Percentiles rank a stretch among this genome's conserved stretches.
Conservation (phyloP, 2,797 vertebrate species). For the Coracias cyanogaster region DNA sequence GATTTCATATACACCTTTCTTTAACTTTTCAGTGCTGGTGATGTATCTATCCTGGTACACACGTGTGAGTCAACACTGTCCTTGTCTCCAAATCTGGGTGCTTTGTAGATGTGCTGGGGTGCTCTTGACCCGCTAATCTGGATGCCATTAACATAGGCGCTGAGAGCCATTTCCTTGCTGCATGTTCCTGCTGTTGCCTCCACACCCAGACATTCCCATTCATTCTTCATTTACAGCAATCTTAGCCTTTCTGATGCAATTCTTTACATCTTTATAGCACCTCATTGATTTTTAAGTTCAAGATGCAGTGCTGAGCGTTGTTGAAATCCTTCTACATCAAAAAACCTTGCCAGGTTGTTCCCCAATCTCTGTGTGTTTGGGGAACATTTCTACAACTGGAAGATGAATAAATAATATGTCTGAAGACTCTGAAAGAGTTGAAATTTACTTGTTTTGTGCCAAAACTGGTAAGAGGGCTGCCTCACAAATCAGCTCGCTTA, state of each 20-base stretch:
- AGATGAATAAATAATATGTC: neutral
- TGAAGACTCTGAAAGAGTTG: neutral
- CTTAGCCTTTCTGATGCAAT: neutral
- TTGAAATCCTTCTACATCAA: neutral
- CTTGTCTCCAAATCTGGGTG: accelerated
- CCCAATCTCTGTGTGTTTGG: neutral
- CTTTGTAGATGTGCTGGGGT: neutral
- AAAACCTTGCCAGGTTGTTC: neutral
- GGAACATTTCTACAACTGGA: neutral
- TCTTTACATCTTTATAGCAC: neutral
- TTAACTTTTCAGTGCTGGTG: neutral
- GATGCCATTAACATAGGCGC: neutral
- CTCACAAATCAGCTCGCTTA: neutral
- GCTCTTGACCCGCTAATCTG: neutral
- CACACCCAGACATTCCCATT: neutral
- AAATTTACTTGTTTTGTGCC: neutral
- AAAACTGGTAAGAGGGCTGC: neutral
- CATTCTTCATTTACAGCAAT: neutral
- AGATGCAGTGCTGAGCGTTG: neutral
- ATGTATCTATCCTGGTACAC: neutral
- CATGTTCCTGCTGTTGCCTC: neutral
- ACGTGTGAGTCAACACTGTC: neutral
- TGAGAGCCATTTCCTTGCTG: neutral
- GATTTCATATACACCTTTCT: neutral
- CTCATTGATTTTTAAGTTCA: neutral